These are phyloP conservation scores for Thecophora atra DNA, from an alignment of 2,888 invertebrate species.

Conservation along the genomic window DNA sequence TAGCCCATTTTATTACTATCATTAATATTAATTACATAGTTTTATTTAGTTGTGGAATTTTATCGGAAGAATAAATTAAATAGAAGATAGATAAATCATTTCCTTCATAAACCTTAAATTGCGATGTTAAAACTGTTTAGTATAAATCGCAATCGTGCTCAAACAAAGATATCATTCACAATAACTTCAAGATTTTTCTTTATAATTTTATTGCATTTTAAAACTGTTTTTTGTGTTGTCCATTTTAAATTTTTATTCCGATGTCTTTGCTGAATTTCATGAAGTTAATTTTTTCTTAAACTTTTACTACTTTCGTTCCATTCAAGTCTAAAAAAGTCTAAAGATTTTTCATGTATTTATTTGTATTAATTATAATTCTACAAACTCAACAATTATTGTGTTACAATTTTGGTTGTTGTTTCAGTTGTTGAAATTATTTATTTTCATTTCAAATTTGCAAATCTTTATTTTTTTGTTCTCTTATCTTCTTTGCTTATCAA, in stretches of 20 bases:
- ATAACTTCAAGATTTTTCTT: not conserved
- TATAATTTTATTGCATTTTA: not conserved
- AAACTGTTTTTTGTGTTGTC: not conserved
- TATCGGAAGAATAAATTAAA: no score
- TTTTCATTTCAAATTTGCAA: constrained; percentile 2
- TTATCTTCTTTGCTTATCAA: not conserved
- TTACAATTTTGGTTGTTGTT: not conserved
- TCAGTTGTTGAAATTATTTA: not conserved
- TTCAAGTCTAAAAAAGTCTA: no score
- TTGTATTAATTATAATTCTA: constrained; percentile 11
- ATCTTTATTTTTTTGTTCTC: not conserved
- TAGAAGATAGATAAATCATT: no score
- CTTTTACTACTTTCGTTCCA: constrained; percentile 1
- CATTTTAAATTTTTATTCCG: not conserved
- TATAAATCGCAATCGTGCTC: not conserved
- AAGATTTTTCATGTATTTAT: constrained; percentile 25
- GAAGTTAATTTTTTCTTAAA: not conserved
- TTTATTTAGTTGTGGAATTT: no score
- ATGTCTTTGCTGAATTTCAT: not conserved
- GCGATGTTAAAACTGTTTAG: not conserved
- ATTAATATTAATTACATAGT: no score
- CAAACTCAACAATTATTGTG: constrained; percentile 29
- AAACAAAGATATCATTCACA: not conserved
- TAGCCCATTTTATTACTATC: no score
- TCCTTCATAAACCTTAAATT: no score